Conservation (phyloP, 2,888 invertebrate genomes). For the Himalopsyche kuldschensis region DNA sequence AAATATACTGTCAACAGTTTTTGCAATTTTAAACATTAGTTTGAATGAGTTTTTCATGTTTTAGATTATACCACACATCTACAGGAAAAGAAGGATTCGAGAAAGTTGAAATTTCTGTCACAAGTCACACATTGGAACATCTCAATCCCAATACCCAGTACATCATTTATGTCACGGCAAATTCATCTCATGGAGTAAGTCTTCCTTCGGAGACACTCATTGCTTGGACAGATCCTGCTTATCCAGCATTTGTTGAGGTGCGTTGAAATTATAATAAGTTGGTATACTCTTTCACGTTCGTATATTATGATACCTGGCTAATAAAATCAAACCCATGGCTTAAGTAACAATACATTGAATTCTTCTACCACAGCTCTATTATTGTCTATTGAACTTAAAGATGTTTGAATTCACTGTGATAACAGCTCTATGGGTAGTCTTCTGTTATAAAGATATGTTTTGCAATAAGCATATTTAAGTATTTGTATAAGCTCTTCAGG, state of each 20-base stretch:
- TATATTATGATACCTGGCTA: too few species aligned
- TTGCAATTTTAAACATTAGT: neutral
- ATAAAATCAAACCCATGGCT: too few species aligned
- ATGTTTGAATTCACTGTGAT: too few species aligned
- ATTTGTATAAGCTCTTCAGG: neutral
- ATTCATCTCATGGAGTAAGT: constrained; percentile 69
- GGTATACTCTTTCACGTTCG: too few species aligned
- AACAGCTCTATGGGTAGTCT: too few species aligned
- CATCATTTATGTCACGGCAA: constrained; percentile 75
- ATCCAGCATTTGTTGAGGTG: constrained; percentile 85
- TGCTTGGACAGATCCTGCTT: constrained; percentile 86
- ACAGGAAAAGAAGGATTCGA: constrained; percentile 64
- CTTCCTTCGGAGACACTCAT: constrained; percentile 79
- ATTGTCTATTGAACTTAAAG: too few species aligned
- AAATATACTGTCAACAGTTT: too few species aligned
- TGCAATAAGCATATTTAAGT: neutral
- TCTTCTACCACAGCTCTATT: too few species aligned
- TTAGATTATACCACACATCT: constrained; percentile 72
- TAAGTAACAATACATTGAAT: too few species aligned
- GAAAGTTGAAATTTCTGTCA: constrained; percentile 66
- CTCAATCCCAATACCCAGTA: constrained; percentile 81
- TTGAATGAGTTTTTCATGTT: constrained; percentile 12
- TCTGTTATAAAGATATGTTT: too few species aligned
- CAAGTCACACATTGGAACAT: constrained; percentile 70
- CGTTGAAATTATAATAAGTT: constrained; percentile 39